Conservation (phyloP, 2,113 vertebrate species). For the Porphyrio hochstetteri region DNA sequence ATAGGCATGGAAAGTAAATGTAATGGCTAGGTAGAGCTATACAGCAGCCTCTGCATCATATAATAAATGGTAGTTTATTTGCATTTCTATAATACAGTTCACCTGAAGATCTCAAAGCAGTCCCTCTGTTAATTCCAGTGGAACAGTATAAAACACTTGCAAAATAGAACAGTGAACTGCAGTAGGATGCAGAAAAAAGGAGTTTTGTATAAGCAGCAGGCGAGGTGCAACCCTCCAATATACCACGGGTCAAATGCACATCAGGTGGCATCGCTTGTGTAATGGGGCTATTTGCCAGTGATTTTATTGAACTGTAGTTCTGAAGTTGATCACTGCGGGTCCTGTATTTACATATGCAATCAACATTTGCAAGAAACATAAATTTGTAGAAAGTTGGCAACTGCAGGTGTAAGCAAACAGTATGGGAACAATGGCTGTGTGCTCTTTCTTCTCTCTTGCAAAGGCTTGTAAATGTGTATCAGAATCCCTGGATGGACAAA, state of each 20-base stretch:
- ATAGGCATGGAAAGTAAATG: conserved; percentile 44
- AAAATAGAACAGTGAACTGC: neutral
- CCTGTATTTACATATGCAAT: neutral
- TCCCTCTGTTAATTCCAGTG: neutral
- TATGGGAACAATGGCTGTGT: neutral
- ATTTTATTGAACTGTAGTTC: neutral
- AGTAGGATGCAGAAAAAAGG: neutral
- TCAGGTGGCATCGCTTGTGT: neutral
- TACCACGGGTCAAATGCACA: neutral
- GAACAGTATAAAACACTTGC: neutral
- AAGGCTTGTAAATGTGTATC: neutral
- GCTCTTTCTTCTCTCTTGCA: neutral
- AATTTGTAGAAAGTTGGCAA: neutral
- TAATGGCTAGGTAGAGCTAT: neutral
- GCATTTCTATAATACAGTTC: conserved; percentile 26
- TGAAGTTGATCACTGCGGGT: neutral
- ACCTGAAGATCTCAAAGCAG: conserved; percentile 3
- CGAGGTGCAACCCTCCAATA: neutral
- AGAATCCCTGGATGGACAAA: neutral
- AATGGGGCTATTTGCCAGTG: neutral
- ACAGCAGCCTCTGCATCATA: neutral
- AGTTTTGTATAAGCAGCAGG: neutral
- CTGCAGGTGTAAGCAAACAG: neutral
- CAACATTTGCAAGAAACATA: neutral
- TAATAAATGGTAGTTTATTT: conserved; percentile 30